Evolutionary conservation across 1,140 invertebrate genomes (phyloP), one percentile per base, ranked within the genome.

Genomic region (Drosophila ohnishii): DNA sequence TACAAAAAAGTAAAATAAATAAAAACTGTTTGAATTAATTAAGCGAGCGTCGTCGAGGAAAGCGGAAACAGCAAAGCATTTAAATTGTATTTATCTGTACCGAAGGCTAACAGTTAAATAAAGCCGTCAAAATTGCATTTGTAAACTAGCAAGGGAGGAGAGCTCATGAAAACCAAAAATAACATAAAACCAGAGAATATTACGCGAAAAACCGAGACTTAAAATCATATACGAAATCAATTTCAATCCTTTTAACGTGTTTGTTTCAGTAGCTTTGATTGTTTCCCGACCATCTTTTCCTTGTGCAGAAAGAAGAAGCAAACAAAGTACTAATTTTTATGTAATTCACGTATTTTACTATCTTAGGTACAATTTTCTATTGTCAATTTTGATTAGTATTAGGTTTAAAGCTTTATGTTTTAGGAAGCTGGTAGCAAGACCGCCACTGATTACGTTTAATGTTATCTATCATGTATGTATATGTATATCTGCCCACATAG

Each of bases 101-200:
- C 47, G 64, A 87, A 60, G 76, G 73, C 80, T 70, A 76, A 81
- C 51, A 45, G 56, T 76, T 86, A 56, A 65, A 81, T 76, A 69
- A 71, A 79, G 83, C 83, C 84, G 84, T 83, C 79, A 79, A 86
- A 87, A 81, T 74, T 77, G 82, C 82, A 90, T 90, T 89, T 90
- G 82, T 89, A 86, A 89, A 87, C 72, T 80, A 79, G 67, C 45
- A 65, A 67, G 51, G 11, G 11, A 63, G 59, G 6, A 14, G 22
- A 53, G n/a, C 51, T 32, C 78, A 70, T 30, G 19, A 63, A 63
- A 56, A 74, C 57, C 37, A 60, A 64, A 56, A 56, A 53, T 34
- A 14, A 34, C 42, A 62, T 25, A 32, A 45, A 76, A 60, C 63
- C 42, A 22, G 25, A 30, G 56, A 40, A 57, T 73, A 59, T 58